Evolutionary conservation across 2,113 vertebrate species (phyloP), one percentile per base, ranked within the genome.

Genomic region (Tetrax tetrax): DNA sequence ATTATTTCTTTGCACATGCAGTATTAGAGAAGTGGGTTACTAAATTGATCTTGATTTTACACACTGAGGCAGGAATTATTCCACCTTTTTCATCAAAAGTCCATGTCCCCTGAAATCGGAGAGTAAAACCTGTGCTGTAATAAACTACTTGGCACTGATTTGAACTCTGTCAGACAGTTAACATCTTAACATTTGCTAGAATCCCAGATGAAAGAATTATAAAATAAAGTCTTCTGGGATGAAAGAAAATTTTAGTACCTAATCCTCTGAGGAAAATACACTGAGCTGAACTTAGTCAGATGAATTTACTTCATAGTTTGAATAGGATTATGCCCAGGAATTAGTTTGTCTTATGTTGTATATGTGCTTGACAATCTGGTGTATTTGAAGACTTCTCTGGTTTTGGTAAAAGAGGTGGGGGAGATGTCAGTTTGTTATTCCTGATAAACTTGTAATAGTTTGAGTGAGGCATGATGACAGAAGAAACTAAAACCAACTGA

Each of bases 1-100:
- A 98, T 98, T 98, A 98, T 98, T 98, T 98, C 98, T 97, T 97
- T 97, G 97, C 97, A 90, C 97, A 96, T 97, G 87, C 53, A 2
- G 95, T 85, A 92, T 97, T 97, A 98, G 97, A 98, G 96, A 97
- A 98, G 98, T 97, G 95, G 87, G 98, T 97, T 97, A 33, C 96
- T 96, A 97, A 98, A 98, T 98, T 98, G 97, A 95, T 98, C 96
- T 97, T 98, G 98, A 98, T 97, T 86, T 87, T 97, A 97, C 97
- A 97, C 94, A 97, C 60, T 3, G 76, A 95, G 84, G 92, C 90
- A 96, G 89, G 96, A 97, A 93, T 97, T 96, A 96, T 95, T 96
- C 93, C 74, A 77, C 94, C 93, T 95, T 97, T 98, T 98, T 97
- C 97, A 98, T 97, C 97, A 97, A 91, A 94, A 93, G 93, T 90